Evolutionary conservation across 2,113 vertebrate genomes (phyloP).

Genomic region (Morphnarchus princeps): DNA sequence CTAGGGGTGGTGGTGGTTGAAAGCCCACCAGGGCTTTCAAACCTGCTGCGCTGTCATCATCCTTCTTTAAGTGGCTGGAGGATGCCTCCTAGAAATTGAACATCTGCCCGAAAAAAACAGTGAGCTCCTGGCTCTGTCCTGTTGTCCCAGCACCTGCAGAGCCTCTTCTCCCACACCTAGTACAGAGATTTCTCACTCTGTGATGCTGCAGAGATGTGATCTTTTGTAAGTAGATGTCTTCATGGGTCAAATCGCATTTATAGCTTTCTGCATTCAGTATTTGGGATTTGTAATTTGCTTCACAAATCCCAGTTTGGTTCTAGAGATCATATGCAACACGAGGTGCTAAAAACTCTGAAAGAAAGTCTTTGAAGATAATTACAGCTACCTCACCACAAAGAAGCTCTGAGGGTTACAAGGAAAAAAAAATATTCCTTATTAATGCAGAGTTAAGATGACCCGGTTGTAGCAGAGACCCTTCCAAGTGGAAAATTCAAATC

Average conservation of each 20-base stretch:
- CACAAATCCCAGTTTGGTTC: slow-evolving; percentile 27
- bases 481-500: slow-evolving; percentile 19
- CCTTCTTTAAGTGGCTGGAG: neutral
- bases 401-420: slow-evolving; percentile 31
- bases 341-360: slow-evolving; percentile 57
- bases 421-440: neutral
- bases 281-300: slow-evolving; percentile 18
- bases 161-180: neutral
- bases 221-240: neutral
- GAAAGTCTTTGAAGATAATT: slow-evolving; percentile 68
- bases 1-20: neutral
- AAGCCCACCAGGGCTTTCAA: neutral
- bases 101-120: neutral
- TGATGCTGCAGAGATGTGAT: neutral
- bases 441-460: neutral
- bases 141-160: neutral
- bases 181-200: neutral
- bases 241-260: neutral
- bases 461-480: neutral
- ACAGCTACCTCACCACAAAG: slow-evolving; percentile 46
- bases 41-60: neutral
- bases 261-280: neutral
- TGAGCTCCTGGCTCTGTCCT: neutral
- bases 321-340: neutral
- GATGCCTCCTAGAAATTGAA: neutral